Base-by-base conservation (phyloP, 2,888 invertebrate species). In the Caenorhabditis sp. region DNA sequence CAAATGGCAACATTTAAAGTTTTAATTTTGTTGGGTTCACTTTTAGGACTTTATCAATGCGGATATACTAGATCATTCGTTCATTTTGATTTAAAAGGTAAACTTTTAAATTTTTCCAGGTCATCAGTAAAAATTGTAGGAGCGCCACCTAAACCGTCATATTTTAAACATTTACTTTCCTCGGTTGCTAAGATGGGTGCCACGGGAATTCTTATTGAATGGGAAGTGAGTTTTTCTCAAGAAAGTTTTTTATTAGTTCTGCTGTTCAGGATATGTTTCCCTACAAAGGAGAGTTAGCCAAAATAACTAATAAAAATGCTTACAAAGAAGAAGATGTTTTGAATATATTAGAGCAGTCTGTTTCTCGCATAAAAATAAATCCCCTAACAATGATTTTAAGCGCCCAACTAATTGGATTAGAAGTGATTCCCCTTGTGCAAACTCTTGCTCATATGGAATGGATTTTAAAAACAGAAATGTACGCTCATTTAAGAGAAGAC, bases 371-470 rank as follows among this genome's bases (percentile, higher is more conserved):
- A 24, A 35, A 2, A 0, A 18, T 37, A 15, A 9, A 8, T 1
- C 22, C 89, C 55, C 92, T 92, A 37, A 20, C 37, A 35, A n/a
- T 50, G 37, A 22, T 26, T 56, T 87, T 58, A 26, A 88, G 87
- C 70, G 93, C 94, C 70, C 93, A 94, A 18, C 51, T 56, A 2
- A n/a, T 81, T 15, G 82, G 82, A 20, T 93, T 96, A 0, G 94
- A 94, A 80, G 94, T 95, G 0, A 95, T 96, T 87, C 96, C 96
- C 0, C 92, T 96, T 55, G 93, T 96, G 8, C 96, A 96, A 93
- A 95, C 95, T 0, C 96, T 96, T 92, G 96, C 96, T 0, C 96
- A 96, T 91, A 92, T 96, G 93, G 96, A 96, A 92, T 95, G 95
- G 92, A 94, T 95, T 0, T 92, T 96, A 60, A 96, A 96, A 90